Evolutionary conservation across 2,113 vertebrate genomes (phyloP), one percentile per base, ranked within the genome.

Genomic region (Siphamia tubifer): DNA sequence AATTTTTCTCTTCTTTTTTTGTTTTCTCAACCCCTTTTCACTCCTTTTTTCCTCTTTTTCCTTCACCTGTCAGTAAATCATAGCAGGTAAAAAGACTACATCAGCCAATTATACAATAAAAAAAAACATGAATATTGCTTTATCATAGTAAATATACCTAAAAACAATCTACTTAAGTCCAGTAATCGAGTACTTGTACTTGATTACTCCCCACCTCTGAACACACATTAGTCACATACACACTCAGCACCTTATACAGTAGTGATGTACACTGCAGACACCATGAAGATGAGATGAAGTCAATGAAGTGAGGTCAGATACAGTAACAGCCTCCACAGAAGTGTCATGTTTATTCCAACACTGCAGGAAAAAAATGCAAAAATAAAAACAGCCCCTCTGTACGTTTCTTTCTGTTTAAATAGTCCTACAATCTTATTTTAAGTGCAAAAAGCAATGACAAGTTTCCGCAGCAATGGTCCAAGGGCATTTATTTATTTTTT

Each of bases 161-260:
- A n/a, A n/a, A n/a, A n/a, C n/a, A n/a, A n/a, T n/a, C n/a, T n/a
- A n/a, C n/a, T n/a, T n/a, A n/a, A n/a, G n/a, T n/a, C n/a, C n/a
- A n/a, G n/a, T n/a, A n/a, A n/a, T n/a, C n/a, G n/a, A n/a, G n/a
- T n/a, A n/a, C n/a, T n/a, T n/a, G n/a, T n/a, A n/a, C n/a, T n/a
- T n/a, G n/a, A n/a, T n/a, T n/a, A n/a, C n/a, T n/a, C n/a, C n/a
- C n/a, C n/a, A n/a, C n/a, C n/a, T n/a, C n/a, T n/a, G n/a, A n/a
- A n/a, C n/a, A n/a, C 38, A 9, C 57, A 35, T 54, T 30, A 31
- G 10, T 52, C 36, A 74, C 8, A 64, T 38, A 67, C 43, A 44
- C 55, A 66, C 63, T 5, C 47, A 61, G 83, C 76, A 84, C 81
- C 76, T 87, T 83, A 84, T 58, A 71, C 58, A 51, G 67, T 69